These are phyloP conservation scores for Drosophila prosaltans DNA, from an alignment of 1,140 invertebrate genomes.

Conservation along the genomic window DNA sequence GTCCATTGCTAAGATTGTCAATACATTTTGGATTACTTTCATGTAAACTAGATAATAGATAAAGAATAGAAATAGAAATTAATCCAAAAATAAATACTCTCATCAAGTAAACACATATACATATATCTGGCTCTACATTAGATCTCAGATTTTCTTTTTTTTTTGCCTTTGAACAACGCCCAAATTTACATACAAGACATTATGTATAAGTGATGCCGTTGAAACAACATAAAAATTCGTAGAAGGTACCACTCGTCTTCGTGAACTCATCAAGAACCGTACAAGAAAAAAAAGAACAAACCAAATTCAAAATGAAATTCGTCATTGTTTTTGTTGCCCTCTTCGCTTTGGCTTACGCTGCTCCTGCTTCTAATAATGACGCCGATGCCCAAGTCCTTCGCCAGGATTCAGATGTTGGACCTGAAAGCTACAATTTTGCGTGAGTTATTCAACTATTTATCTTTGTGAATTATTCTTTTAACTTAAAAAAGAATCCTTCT, in stretches of 20 bases:
- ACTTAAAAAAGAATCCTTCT: background rate
- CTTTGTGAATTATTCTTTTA: background rate
- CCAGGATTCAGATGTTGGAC: slow-evolving; percentile 79
- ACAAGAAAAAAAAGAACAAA: background rate
- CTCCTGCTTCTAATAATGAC: background rate
- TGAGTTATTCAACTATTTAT: slow-evolving; percentile 67
- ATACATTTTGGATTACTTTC: too few relatives aligned
- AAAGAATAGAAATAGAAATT: too few relatives aligned
- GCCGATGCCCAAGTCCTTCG: slow-evolving; percentile 35
- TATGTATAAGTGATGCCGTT: background rate
- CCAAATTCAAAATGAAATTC: slow-evolving; percentile 66
- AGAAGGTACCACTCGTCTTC: slow-evolving; percentile 4
- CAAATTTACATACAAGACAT: background rate
- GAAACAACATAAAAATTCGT: background rate
- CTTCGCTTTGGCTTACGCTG: slow-evolving; percentile 37
- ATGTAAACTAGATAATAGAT: too few relatives aligned
- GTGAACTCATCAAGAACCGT: slow-evolving; percentile 11
- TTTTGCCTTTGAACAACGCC: background rate
- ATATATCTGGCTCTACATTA: background rate
- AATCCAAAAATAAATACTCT: background rate
- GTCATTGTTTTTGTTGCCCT: slow-evolving; percentile 51
- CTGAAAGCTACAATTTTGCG: slow-evolving; percentile 80
- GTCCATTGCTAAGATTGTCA: too few relatives aligned
- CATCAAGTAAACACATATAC: background rate
- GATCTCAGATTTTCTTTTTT: background rate